Percentiles rank a stretch among this genome's conserved stretches.
Conservation (phyloP, 2,888 invertebrate genomes). For the Tenthredo amoena region DNA sequence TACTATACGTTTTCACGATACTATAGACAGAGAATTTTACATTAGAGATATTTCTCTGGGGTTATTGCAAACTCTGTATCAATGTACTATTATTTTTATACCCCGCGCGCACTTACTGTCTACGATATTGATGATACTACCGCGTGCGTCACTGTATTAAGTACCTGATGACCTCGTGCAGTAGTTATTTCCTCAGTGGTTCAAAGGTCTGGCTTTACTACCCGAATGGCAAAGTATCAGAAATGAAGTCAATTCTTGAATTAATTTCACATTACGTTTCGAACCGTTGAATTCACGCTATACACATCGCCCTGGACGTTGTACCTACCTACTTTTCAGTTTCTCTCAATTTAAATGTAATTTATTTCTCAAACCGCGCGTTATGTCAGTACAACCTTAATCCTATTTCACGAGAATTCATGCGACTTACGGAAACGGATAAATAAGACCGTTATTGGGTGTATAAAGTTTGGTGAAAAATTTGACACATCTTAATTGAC, state of each 20-base stretch:
- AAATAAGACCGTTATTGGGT: neutral
- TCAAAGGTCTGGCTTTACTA: slow-evolving; percentile 53
- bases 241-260: slow-evolving; percentile 66
- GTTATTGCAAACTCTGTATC: neutral
- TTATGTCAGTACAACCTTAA: neutral
- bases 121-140: neutral
- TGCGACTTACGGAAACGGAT: neutral
- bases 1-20: neutral
- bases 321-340: neutral
- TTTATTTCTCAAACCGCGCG: neutral
- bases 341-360: neutral
- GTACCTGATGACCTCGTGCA: slow-evolving; percentile 31
- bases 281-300: slow-evolving; percentile 55
- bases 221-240: slow-evolving; percentile 34
- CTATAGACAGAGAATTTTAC: neutral
- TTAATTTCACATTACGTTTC: slow-evolving; percentile 66
- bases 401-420: neutral
- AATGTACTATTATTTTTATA: neutral
- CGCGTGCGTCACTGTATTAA: neutral
- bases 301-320: neutral
- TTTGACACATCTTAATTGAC: neutral
- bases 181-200: slow-evolving; percentile 59
- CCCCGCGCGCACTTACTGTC: neutral
- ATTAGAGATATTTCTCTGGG: slow-evolving; percentile 12
- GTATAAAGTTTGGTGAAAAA: neutral